Conservation (phyloP, 30 jellyfish, hydroid and myxozoan species). For the Turritopsis dohrnii region DNA sequence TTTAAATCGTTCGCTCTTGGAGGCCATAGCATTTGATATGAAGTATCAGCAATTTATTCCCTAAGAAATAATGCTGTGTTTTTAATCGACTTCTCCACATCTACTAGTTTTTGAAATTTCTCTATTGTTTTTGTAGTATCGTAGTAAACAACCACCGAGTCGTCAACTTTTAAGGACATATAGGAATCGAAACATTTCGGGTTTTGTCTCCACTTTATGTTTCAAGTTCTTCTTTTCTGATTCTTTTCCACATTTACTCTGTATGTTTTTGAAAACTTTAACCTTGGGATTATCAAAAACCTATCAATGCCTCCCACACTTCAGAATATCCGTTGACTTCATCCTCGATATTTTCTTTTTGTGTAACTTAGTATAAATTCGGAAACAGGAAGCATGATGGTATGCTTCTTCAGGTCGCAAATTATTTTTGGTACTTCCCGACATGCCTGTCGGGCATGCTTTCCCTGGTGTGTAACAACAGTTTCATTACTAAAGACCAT, state of each 20-base stretch:
- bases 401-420: too few species aligned
- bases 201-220: neutral
- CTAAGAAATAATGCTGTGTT: conserved; percentile 6
- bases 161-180: conserved; percentile 3
- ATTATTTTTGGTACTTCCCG: too few species aligned
- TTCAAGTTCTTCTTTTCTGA: conserved; percentile 4
- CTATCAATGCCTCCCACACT: too few species aligned
- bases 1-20: conserved; percentile 10
- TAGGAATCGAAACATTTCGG: conserved; percentile 8
- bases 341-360: too few species aligned
- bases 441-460: too few species aligned
- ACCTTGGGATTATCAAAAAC: too few species aligned
- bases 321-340: too few species aligned
- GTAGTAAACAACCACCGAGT: conserved; percentile 4
- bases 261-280: conserved; percentile 1
- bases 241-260: neutral
- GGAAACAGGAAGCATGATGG: too few species aligned
- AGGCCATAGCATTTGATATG: conserved; percentile 5
- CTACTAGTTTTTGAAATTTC: conserved; percentile 4
- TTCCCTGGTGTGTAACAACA: too few species aligned
- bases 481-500: too few species aligned
- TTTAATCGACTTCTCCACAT: conserved; percentile 1
- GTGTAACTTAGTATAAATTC: too few species aligned
- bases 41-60: neutral
- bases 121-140: conserved; percentile 3